phyloP scores from a whole-genome alignment of 1,140 invertebrate species.

The Apis cerana region DNA sequence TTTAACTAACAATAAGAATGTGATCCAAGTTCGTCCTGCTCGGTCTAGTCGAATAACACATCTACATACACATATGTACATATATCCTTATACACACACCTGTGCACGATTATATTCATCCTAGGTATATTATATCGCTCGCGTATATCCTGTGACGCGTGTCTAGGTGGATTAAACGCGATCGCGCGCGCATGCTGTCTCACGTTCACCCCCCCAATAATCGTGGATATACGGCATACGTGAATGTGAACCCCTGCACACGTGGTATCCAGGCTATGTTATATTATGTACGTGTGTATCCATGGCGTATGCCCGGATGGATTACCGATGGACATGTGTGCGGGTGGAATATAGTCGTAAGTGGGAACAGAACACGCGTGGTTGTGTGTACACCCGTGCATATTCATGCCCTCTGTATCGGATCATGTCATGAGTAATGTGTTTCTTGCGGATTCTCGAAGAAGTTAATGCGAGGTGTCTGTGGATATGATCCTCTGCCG shows the following conservation, averaged over 20 bases:
- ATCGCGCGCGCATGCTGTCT: background rate
- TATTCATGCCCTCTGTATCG: slow-evolving; percentile 46
- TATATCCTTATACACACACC: background rate
- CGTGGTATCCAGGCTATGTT: slow-evolving; percentile 2
- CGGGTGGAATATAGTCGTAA: background rate
- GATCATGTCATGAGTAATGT: slow-evolving; percentile 39
- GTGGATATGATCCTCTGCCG: background rate
- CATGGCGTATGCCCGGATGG: slow-evolving; percentile 28
- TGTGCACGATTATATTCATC: slow-evolving; percentile 22
- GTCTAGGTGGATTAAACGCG: slow-evolving; percentile 38
- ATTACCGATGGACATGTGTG: slow-evolving; percentile 21
- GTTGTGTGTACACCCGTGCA: slow-evolving; percentile 8
- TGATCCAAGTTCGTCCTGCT: no score
- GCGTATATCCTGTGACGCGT: slow-evolving; percentile 40
- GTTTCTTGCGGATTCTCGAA: slow-evolving; percentile 40
- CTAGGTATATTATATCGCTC: slow-evolving; percentile 16
- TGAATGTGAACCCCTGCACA: background rate
- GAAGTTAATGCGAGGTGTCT: slow-evolving; percentile 1
- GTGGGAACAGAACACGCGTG: slow-evolving; percentile 1
- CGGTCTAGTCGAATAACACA: no score
- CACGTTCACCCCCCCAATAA: background rate
- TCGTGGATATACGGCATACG: background rate
- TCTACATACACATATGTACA: no score
- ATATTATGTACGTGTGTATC: slow-evolving; percentile 27
- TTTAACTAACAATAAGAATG: no score